Percentiles rank a stretch among this genome's conserved stretches.
Evolutionary conservation across 2,888 invertebrate genomes (phyloP).

Genomic region (Drosophila bunnanda): DNA sequence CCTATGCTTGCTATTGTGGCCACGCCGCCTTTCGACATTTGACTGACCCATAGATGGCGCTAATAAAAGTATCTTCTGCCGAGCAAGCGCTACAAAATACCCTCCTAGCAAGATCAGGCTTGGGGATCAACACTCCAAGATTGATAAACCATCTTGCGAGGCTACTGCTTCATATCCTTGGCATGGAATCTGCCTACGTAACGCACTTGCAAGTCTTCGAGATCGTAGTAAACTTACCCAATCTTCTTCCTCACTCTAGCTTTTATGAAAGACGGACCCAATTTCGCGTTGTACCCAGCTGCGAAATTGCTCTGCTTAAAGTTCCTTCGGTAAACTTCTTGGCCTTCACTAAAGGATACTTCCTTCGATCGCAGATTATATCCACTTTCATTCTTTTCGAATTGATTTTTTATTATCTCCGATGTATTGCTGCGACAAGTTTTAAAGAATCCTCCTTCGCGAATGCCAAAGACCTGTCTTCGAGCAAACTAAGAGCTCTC

Average conservation of each 20-base stretch:
- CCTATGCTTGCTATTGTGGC: no score
- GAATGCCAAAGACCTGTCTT: no score
- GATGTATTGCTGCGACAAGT: no score
- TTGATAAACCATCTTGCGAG: background rate
- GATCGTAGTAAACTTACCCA: background rate
- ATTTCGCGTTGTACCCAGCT: background rate
- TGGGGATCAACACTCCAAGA: background rate
- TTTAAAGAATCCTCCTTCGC: no score
- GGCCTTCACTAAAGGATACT: background rate
- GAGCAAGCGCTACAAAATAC: constrained; percentile 1
- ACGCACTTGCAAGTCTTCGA: background rate
- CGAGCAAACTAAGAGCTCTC: no score
- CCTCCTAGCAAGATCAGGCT: background rate
- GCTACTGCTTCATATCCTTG: background rate
- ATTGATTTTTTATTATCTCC: no score
- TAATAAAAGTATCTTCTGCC: background rate
- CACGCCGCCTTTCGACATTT: no score
- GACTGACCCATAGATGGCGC: background rate
- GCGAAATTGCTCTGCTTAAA: no score
- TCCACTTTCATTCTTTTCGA: no score
- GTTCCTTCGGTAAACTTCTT: background rate
- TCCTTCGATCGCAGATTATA: no score
- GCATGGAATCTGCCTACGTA: background rate
- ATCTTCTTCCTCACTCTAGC: background rate
- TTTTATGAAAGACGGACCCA: background rate